Base-by-base conservation (phyloP, 2,888 invertebrate genomes). In the Cheiracanthium punctorium region DNA sequence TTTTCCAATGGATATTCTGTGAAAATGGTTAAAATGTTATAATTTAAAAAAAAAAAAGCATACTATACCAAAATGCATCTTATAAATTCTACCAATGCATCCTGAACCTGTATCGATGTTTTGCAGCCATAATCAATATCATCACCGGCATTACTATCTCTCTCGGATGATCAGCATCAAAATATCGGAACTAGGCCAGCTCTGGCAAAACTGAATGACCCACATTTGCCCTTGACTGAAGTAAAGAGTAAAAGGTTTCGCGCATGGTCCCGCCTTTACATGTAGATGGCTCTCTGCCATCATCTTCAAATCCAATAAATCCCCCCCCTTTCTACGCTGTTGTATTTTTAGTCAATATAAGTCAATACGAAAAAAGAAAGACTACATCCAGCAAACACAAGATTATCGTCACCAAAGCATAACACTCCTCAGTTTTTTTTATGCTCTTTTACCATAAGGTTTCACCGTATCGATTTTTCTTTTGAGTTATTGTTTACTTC, bases 151-250 rank as follows among this genome's bases (percentile, higher is more conserved):
- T n/a, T n/a, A n/a, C n/a, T n/a, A n/a, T n/a, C n/a, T n/a, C n/a
- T n/a, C n/a, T n/a, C n/a, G n/a, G n/a, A n/a, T n/a, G n/a, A n/a
- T n/a, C n/a, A n/a, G n/a, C n/a, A n/a, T 65, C 41, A 24, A 73
- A 24, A 41, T 58, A 24, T 8, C 8, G n/a, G 58, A 75, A n/a
- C 41, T 58, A 58, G 48, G 72, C 65, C 72, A 73, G 69, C 72
- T 65, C 24, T 52, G 64, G 79, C 69, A 58, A 33, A 69, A 67
- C 29, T 58, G 73, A 69, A 69, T 69, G 84, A 85, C 84, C 84
- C 84, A 85, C 84, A 85, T 79, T 74, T 85, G 84, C 79, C 84
- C 84, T 85, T 85, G 84, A 85, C 79, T 43, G 67, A 76, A 74
- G 48, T 67, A 37, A 65, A 28, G n/a, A 29, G 37, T 52, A 69